Base-by-base conservation (phyloP, 2,888 invertebrate genomes). In the Nematopogon swammerdamellus region DNA sequence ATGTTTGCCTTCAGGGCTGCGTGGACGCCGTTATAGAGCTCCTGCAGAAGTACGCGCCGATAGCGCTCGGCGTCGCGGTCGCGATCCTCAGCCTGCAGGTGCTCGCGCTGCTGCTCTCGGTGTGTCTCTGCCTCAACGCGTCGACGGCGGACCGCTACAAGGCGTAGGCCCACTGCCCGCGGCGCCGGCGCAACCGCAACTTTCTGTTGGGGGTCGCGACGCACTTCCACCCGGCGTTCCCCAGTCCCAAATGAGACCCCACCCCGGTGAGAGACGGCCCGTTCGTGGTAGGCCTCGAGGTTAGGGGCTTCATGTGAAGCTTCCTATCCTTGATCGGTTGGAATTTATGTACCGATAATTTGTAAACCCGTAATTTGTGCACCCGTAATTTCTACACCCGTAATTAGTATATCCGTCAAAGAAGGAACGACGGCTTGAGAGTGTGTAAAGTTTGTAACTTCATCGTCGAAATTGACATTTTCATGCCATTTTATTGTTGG, bases 121-220 rank as follows among this genome's bases (percentile, higher is more conserved):
- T 68, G 44, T 70, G 71, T 60, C 65, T 74, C 55, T 70, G 70
- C 51, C 67, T 70, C 59, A 68, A 67, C 60, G 65, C 67, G 48
- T 62, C 60, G 50, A 67, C 68, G 46, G 55, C 36, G 25, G 58
- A 52, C 52, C 48, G 60, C 14, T 67, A 72, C 68, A 75, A 76
- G 62, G 72, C 72, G 1, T 73, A 65, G 53, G 46, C 45, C 43
- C 43, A 8, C 25, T 19, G 29, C n/a, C 16, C 20, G 10, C 50
- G 19, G 20, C 47, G 18, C 49, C 10, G 46, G 16, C 29, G 46
- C 52, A 46, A 36, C 45, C 46, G 20, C 49, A 14, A 8, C 11
- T 36, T 36, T 14, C 36, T 36, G 36, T 14, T 36, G 11, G 36
- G 36, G 3, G 36, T 36, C 11, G 36, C 36, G 11, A 14, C 36